Conservation (phyloP, 2,888 invertebrate species). For the Drosophila barbarae region DNA sequence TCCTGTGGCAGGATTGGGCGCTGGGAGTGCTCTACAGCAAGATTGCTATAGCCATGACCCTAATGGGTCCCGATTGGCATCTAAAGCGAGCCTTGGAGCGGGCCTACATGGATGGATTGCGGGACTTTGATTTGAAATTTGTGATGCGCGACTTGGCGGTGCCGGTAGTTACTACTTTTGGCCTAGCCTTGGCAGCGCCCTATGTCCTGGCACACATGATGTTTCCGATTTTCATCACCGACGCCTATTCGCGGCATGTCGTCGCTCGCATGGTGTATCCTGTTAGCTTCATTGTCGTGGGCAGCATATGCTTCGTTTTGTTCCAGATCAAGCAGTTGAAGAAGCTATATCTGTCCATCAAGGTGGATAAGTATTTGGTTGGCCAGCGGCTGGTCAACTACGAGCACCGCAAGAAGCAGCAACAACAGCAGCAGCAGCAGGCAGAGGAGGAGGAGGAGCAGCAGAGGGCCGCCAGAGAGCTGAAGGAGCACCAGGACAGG, state of each 20-base stretch:
- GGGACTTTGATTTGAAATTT: constrained; percentile 94
- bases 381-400: constrained; percentile 98
- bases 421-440: constrained; percentile 50
- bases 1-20: constrained; percentile 98
- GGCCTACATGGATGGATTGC: constrained; percentile 94
- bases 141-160: constrained; percentile 92
- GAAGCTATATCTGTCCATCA: constrained; percentile 97
- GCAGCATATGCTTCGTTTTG: constrained; percentile 85
- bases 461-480: constrained; percentile 64
- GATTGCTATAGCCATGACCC: constrained; percentile 96
- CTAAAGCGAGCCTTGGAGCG: constrained; percentile 94
- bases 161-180: constrained; percentile 93
- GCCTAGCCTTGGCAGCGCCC: constrained; percentile 94
- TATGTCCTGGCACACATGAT: constrained; percentile 92
- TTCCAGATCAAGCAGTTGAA: constrained; percentile 96
- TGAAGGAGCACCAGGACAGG: constrained; percentile 57
- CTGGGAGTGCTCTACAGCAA: constrained; percentile 98
- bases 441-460: constrained; percentile 47
- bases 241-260: constrained; percentile 85
- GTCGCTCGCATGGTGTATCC: constrained; percentile 94
- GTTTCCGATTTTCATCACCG: constrained; percentile 84
- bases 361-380: constrained; percentile 99
- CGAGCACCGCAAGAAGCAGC: constrained; percentile 88
- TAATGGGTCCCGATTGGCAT: constrained; percentile 99
- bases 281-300: constrained; percentile 87